phyloP scores from a whole-genome alignment of 1,140 invertebrate genomes.

The Acromyrmex charruanus region DNA sequence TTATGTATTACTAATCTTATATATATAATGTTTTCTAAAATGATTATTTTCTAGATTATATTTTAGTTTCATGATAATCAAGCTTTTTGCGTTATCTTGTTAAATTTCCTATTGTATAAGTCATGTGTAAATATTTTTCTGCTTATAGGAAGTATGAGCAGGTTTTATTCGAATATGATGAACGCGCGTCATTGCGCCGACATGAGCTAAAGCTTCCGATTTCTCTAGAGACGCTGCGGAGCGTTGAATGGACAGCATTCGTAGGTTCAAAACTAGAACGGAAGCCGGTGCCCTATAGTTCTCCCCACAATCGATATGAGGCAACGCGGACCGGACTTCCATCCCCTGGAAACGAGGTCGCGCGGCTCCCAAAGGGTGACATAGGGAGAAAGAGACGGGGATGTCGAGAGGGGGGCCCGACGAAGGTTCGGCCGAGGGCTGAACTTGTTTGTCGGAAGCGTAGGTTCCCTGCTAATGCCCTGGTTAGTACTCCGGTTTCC shows the following conservation, averaged over 20 bases:
- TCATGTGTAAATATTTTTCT: background rate
- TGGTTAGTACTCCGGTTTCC: slow-evolving; percentile 79
- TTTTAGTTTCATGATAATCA: background rate
- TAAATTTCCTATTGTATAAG: background rate
- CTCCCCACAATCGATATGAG: slow-evolving; percentile 63
- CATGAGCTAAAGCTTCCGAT: slow-evolving; percentile 18
- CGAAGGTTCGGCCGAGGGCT: slow-evolving; percentile 58
- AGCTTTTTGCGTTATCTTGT: background rate
- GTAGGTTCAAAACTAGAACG: slow-evolving; percentile 41
- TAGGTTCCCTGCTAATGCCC: slow-evolving; percentile 77
- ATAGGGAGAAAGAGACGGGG: slow-evolving; percentile 42
- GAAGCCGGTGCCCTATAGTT: slow-evolving; percentile 13
- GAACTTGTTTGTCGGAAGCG: slow-evolving; percentile 75
- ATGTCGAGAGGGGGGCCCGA: slow-evolving; percentile 59
- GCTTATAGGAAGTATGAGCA: background rate
- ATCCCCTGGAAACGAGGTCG: slow-evolving; percentile 64
- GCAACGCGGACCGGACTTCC: slow-evolving; percentile 46
- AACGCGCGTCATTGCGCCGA: background rate
- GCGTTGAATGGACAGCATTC: background rate
- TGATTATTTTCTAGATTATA: background rate
- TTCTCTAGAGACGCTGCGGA: slow-evolving; percentile 35
- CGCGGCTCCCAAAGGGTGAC: slow-evolving; percentile 58
- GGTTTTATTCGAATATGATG: slow-evolving; percentile 20
- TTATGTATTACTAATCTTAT: background rate
- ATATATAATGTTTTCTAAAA: background rate